A percentile compares a stretch with the other conserved stretches of the same genome.
These are phyloP conservation scores for Drosophila repletoides DNA, from an alignment of 1,140 invertebrate genomes.

Conservation along the genomic window DNA sequence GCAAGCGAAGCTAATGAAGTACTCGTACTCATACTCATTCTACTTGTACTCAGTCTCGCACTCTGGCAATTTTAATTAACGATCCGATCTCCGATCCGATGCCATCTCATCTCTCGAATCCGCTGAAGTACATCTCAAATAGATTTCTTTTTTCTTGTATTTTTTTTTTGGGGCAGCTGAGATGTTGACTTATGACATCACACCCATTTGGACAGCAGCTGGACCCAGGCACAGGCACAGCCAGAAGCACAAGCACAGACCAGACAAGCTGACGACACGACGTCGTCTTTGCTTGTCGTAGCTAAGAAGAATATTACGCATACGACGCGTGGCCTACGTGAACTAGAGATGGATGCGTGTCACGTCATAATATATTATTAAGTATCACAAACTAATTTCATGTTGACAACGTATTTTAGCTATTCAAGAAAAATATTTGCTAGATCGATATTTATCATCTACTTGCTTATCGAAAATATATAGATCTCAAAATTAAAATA, in stretches of 20 bases:
- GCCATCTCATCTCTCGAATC: not conserved
- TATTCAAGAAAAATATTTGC: too few species aligned
- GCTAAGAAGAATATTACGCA: constrained; percentile 63
- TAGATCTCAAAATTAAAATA: too few species aligned
- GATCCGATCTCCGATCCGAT: constrained; percentile 59
- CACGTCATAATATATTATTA: too few species aligned
- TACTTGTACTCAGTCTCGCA: not conserved
- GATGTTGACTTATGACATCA: constrained; percentile 77
- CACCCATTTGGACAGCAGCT: constrained; percentile 43
- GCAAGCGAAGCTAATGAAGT: constrained; percentile 73
- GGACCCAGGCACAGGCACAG: constrained; percentile 3
- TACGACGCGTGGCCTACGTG: constrained; percentile 67
- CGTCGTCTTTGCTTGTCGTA: too few species aligned
- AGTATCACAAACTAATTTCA: too few species aligned
- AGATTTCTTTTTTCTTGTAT: too few species aligned
- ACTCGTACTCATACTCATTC: constrained; percentile 40
- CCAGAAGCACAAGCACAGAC: too few species aligned
- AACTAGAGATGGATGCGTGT: too few species aligned
- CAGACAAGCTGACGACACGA: constrained; percentile 75
- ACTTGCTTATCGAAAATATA: too few species aligned
- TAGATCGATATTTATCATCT: too few species aligned
- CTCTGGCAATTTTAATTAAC: constrained; percentile 77
- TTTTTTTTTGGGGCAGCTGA: constrained; percentile 44
- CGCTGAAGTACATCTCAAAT: constrained; percentile 30
- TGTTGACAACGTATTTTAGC: too few species aligned